These are phyloP conservation scores for Hypselothyrea guttata DNA, from an alignment of 2,888 invertebrate species.

Conservation along the genomic window DNA sequence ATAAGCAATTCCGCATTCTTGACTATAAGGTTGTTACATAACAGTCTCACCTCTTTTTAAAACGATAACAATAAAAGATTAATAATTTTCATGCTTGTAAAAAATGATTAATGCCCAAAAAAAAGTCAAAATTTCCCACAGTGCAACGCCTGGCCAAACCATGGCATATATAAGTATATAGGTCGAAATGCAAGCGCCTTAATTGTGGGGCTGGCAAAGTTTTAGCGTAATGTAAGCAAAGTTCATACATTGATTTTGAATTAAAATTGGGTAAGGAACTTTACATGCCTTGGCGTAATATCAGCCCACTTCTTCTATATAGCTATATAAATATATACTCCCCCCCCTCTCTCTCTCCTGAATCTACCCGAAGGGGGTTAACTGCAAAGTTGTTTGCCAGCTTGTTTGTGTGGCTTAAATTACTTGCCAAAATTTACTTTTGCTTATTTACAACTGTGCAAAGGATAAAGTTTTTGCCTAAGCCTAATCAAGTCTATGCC, in stretches of 20 bases:
- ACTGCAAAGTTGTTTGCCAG: slow-evolving; percentile 72
- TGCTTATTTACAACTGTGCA: slow-evolving; percentile 78
- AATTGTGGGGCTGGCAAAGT: slow-evolving; percentile 68
- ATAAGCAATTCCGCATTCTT: too few species aligned
- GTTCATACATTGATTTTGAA: slow-evolving; percentile 78
- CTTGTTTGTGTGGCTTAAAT: slow-evolving; percentile 78
- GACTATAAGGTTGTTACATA: too few species aligned
- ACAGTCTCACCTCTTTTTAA: too few species aligned
- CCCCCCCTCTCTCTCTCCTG: slow-evolving; percentile 1
- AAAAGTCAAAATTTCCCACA: too few species aligned
- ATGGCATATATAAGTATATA: slow-evolving; percentile 1
- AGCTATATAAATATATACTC: background rate
- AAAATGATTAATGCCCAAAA: too few species aligned
- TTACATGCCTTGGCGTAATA: slow-evolving; percentile 56
- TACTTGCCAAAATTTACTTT: slow-evolving; percentile 78
- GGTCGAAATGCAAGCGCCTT: slow-evolving; percentile 52
- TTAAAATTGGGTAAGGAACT: slow-evolving; percentile 77
- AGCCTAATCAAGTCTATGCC: slow-evolving; percentile 80
- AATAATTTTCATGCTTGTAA: too few species aligned
- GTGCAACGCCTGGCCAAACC: too few species aligned
- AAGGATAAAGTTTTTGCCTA: slow-evolving; percentile 80
- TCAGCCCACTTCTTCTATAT: slow-evolving; percentile 26
- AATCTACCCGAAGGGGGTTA: slow-evolving; percentile 17
- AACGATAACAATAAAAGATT: too few species aligned
- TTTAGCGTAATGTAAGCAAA: slow-evolving; percentile 74